Base-by-base conservation (phyloP, 2,113 vertebrate genomes). In the Zeus faber region DNA sequence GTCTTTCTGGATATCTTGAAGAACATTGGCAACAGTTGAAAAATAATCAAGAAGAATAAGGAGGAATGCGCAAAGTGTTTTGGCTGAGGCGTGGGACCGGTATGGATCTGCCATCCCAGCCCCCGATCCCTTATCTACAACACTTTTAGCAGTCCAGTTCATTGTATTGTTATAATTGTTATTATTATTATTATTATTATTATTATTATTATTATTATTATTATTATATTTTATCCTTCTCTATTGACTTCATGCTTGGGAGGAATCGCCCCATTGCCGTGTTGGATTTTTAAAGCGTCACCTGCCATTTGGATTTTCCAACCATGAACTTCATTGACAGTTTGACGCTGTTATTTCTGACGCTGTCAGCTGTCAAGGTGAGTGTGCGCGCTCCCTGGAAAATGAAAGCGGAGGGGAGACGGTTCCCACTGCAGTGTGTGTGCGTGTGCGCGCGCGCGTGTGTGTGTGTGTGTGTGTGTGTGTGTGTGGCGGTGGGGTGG, bases 311-410 rank as follows among this genome's bases (percentile, higher is more conserved):
- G 68, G 85, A 85, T 85, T 87, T 74, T 79, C n/a, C 74, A 87
- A 89, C 79, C 64, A 91, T 91, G 90, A 90, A 91, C 88, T 87
- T 90, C 85, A 86, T 87, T 86, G 87, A 89, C 83, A 89, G 87
- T 82, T 84, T 90, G 83, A 85, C 89, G 76, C 76, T 88, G 85
- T 82, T 91, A 80, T 89, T 89, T 88, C 79, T 89, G 81, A 87
- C 87, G 74, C 85, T 91, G 82, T 91, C 90, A 81, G 85, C 85
- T 81, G 87, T 91, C 76, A 91, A 89, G 90, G 90, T 91, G 85
- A 90, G 89, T 79, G n/a, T 49, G 31, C 44, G 37, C 54, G 49
- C 55, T 43, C 18, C 58, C 8, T 29, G 43, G 22, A 47, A 17
- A n/a, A n/a, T n/a, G 37, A 27, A 51, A 51, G 3, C 10, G 55